Base-by-base conservation (phyloP, 2,113 vertebrate genomes). In the Charina bottae region DNA sequence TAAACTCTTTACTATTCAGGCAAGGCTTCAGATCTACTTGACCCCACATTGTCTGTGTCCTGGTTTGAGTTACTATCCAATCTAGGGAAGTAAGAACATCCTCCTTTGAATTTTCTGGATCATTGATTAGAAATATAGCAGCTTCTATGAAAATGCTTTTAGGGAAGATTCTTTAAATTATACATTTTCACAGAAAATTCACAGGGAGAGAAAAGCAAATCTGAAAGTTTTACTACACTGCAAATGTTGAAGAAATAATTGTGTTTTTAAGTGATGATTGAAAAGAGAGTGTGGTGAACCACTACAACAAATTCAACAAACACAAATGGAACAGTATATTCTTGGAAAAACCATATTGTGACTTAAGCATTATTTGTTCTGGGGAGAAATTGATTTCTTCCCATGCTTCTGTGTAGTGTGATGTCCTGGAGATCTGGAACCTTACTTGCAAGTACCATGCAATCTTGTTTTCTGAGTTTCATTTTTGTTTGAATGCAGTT, bases 401-500 rank as follows among this genome's bases (percentile, higher is more conserved):
- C 23, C 23, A 33, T 23, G 26, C n/a, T 55, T 64, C 42, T 11
- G 26, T 54, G 21, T 55, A 68, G 28, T 4, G 10, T 53, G 54
- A 72, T n/a, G n/a, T 46, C 17, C 15, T 28, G 54, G 17, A 15
- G 8, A 68, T 17, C 17, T 42, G 58, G 37, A 1, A 49, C 13
- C 72, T 21, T 90, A 90, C 26, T 13, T 89, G 59, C 4, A 42
- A 56, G 28, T 33, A 84, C 90, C 55, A 88, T 53, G 28, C 46
- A 78, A 37, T 10, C 0, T 26, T 0, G 10, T 94, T 92, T 26
- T 49, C 89, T 90, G 78, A 94, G 46, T 37, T 93, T 62, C 2
- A 49, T 28, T 8, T 93, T 24, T 94, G 33, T 93, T 86, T 28
- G 19, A 91, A 12, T 89, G 4, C 92, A 91, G 93, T 49, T 55